Percentiles rank a stretch among this genome's conserved stretches.
These are phyloP conservation scores for Chorisops tibialis DNA, from an alignment of 2,888 invertebrate species.

Conservation along the genomic window DNA sequence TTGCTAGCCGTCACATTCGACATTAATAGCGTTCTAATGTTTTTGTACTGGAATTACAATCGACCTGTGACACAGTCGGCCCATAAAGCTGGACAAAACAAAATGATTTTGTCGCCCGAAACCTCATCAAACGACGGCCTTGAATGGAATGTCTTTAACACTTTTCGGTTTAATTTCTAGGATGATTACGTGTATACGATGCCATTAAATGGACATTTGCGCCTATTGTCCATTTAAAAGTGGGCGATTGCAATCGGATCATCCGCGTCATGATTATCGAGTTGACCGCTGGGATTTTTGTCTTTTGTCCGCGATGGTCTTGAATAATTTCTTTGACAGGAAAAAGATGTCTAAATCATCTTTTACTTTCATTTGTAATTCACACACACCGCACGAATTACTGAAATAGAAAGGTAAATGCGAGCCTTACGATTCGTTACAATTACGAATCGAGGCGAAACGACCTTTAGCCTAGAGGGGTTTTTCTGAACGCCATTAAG, in stretches of 20 bases:
- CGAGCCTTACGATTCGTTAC: background rate
- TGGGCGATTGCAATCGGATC: conserved; percentile 13
- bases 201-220: conserved; percentile 12
- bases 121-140: conserved; percentile 3
- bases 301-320: background rate
- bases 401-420: conserved; percentile 1
- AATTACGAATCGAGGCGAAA: conserved; percentile 3
- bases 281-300: conserved; percentile 1
- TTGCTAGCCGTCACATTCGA: too few species aligned
- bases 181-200: background rate
- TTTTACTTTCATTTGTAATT: conserved; percentile 3
- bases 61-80: conserved; percentile 14
- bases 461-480: conserved; percentile 14
- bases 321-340: background rate
- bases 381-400: background rate
- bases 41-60: background rate
- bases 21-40: too few species aligned
- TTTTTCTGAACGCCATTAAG: conserved; percentile 10
- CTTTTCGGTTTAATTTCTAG: background rate
- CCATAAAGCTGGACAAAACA: background rate
- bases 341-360: background rate
- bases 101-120: background rate
- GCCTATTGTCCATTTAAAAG: background rate
- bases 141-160: conserved; percentile 1
- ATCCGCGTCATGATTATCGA: background rate